Percentiles rank a stretch among this genome's conserved stretches.
These are phyloP conservation scores for Carabus problematicus DNA, from an alignment of 2,888 invertebrate genomes.

Conservation along the genomic window DNA sequence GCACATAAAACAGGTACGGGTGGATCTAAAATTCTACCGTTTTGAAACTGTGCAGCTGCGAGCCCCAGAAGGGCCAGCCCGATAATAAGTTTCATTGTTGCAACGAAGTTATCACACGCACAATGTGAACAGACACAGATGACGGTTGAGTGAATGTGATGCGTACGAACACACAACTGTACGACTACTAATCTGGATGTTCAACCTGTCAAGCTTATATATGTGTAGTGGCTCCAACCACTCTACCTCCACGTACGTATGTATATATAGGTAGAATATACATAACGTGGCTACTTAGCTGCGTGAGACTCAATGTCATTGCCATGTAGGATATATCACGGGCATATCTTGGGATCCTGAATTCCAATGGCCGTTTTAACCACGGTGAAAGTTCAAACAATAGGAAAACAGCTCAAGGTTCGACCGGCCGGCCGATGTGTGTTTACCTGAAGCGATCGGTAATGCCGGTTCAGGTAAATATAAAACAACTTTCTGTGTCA, in stretches of 20 bases:
- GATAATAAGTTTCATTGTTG: conserved; percentile 48
- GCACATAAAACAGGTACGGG: conserved; percentile 79
- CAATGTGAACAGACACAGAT: not conserved
- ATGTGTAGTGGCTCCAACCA: not conserved
- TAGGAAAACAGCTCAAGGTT: conserved; percentile 40
- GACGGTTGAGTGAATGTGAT: not conserved
- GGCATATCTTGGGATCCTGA: conserved; percentile 30
- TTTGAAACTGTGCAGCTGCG: conserved; percentile 73
- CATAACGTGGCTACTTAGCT: not conserved
- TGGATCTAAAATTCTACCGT: conserved; percentile 79
- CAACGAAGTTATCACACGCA: conserved; percentile 33
- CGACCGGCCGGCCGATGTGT: not conserved
- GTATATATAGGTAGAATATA: not conserved
- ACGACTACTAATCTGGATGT: conserved; percentile 51
- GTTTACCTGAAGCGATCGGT: conserved; percentile 28
- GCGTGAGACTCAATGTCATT: conserved; percentile 28
- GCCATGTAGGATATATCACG: conserved; percentile 30
- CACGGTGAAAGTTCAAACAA: conserved; percentile 39
- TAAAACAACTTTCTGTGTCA: conserved; percentile 46
- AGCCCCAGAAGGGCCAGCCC: conserved; percentile 59
- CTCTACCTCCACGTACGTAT: not conserved
- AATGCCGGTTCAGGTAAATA: conserved; percentile 33
- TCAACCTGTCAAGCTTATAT: conserved; percentile 31
- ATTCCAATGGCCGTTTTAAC: conserved; percentile 33
- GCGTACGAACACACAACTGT: conserved; percentile 3